Evolutionary conservation across 2,113 vertebrate species (phyloP).

Genomic region (Piprites chloris): DNA sequence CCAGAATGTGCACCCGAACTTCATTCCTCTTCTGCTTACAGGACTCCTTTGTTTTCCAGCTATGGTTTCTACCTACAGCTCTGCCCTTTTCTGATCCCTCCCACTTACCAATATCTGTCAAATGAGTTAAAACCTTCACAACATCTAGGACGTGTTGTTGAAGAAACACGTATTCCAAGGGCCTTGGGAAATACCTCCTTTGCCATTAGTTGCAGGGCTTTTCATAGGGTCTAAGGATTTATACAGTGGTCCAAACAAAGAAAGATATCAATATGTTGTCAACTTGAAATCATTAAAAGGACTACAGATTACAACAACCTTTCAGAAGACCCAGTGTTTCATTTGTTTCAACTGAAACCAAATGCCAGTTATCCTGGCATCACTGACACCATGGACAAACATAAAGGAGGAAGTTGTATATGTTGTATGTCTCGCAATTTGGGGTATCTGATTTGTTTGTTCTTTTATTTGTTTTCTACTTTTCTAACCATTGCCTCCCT

Average conservation of each 20-base stretch:
- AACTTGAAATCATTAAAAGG: neutral
- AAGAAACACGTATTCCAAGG: neutral
- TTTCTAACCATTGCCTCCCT: neutral
- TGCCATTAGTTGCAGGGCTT: neutral
- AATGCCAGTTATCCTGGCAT: neutral
- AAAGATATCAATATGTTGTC: neutral
- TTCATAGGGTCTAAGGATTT: neutral
- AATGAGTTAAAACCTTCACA: neutral
- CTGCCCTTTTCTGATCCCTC: neutral
- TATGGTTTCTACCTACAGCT: accelerated
- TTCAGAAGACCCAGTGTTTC: neutral
- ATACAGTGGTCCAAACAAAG: neutral
- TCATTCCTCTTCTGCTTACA: neutral
- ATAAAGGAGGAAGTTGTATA: neutral
- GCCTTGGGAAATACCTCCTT: neutral
- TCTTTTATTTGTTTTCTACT: neutral
- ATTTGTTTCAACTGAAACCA: neutral
- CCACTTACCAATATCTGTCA: no score
- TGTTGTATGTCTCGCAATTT: neutral
- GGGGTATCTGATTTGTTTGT: neutral
- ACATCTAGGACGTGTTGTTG: neutral
- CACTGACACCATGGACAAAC: neutral
- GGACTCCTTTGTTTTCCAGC: neutral
- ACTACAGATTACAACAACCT: neutral
- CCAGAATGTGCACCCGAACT: neutral